These are phyloP conservation scores for Aporophyla lueneburgensis DNA, from an alignment of 2,888 invertebrate genomes.

Conservation along the genomic window DNA sequence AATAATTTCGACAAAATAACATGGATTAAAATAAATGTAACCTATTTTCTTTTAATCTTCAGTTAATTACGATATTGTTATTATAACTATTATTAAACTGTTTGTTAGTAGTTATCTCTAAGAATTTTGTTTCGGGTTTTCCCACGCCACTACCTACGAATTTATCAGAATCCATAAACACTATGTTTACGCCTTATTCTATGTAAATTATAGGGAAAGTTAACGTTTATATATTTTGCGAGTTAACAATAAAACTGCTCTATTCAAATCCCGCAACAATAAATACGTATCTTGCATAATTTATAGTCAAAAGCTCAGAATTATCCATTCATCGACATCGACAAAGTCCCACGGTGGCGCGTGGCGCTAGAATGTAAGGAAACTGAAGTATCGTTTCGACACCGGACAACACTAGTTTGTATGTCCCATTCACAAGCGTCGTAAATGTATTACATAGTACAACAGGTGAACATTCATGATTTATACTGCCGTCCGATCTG, in stretches of 20 bases:
- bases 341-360: slow-evolving; percentile 51
- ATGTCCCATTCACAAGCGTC: slow-evolving; percentile 62
- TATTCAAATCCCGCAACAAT: slow-evolving; percentile 7
- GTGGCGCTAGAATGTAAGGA: slow-evolving; percentile 50
- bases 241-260: slow-evolving; percentile 31
- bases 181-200: not conserved
- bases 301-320: slow-evolving; percentile 14
- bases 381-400: slow-evolving; percentile 47
- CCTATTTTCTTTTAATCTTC: not conserved
- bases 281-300: slow-evolving; percentile 13
- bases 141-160: slow-evolving; percentile 16
- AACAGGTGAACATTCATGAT: slow-evolving; percentile 67
- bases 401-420: slow-evolving; percentile 52
- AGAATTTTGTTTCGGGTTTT: not conserved
- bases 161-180: slow-evolving; percentile 4
- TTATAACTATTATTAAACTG: not conserved
- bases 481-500: slow-evolving; percentile 54
- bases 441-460: slow-evolving; percentile 59
- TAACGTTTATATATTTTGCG: slow-evolving; percentile 14
- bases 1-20: not conserved
- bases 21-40: not conserved
- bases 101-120: not conserved
- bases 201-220: not conserved
- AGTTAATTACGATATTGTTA: not conserved
- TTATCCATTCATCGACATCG: slow-evolving; percentile 37